Evolutionary conservation across 2,888 invertebrate genomes (phyloP).

Genomic region (Ophion costatus): DNA sequence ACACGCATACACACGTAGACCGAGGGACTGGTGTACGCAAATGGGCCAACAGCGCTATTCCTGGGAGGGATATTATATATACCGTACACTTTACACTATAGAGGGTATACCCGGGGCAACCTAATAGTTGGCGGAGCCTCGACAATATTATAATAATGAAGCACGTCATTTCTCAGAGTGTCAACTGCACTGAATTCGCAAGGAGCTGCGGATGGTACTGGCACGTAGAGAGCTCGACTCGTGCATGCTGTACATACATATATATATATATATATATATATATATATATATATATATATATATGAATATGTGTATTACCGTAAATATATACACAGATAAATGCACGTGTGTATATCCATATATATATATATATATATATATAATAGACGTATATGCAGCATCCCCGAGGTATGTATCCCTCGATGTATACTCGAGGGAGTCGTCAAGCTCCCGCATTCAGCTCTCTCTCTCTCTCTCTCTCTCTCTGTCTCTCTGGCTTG

Average conservation of each 20-base stretch:
- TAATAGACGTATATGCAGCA: conserved; percentile 40
- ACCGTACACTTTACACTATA: conserved; percentile 49
- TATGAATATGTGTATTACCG: conserved; percentile 40
- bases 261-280: conserved; percentile 35
- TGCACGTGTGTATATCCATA: neutral
- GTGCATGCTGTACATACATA: conserved; percentile 23
- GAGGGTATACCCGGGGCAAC: conserved; percentile 41
- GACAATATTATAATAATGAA: conserved; percentile 80
- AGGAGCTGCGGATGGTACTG: conserved; percentile 74
- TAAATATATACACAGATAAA: conserved; percentile 25
- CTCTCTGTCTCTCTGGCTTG: conserved; percentile 13
- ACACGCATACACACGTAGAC: neutral
- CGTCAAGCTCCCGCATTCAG: conserved; percentile 70
- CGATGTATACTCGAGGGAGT: conserved; percentile 79
- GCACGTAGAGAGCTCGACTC: conserved; percentile 71
- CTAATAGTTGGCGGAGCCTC: conserved; percentile 65
- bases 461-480: conserved; percentile 6
- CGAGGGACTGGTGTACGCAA: conserved; percentile 10
- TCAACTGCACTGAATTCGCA: conserved; percentile 82
- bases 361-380: neutral
- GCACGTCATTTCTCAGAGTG: conserved; percentile 83
- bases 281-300: conserved; percentile 44
- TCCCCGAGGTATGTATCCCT: conserved; percentile 62
- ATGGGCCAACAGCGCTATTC: conserved; percentile 37
- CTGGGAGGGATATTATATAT: conserved; percentile 54